Percentiles rank a stretch among this genome's conserved stretches.
These are phyloP conservation scores for Belgica antarctica DNA, from an alignment of 2,888 invertebrate species.

Conservation along the genomic window DNA sequence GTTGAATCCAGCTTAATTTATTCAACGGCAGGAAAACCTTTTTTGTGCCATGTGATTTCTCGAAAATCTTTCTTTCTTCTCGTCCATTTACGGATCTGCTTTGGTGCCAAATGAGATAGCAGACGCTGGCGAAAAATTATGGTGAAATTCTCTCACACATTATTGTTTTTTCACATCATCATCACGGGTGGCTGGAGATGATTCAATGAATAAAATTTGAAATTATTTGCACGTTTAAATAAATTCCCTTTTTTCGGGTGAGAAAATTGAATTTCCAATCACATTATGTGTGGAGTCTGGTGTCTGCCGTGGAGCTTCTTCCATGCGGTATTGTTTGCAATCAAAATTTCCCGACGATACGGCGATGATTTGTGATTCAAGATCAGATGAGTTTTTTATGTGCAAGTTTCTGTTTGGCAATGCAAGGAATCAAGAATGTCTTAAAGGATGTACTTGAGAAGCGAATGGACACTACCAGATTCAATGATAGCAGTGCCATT, in stretches of 20 bases:
- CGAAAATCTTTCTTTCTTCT: not conserved
- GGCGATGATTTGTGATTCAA: no score
- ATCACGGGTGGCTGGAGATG: slow-evolving; percentile 4
- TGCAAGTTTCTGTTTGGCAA: not conserved
- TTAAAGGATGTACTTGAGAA: not conserved
- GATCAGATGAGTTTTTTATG: no score
- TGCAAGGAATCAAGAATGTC: not conserved
- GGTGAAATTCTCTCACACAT: slow-evolving; percentile 24
- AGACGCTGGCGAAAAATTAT: slow-evolving; percentile 31
- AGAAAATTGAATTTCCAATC: slow-evolving; percentile 20
- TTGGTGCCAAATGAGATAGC: slow-evolving; percentile 29
- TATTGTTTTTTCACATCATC: slow-evolving; percentile 28
- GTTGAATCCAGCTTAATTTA: slow-evolving; percentile 35
- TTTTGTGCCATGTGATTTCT: slow-evolving; percentile 16
- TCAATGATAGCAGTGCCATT: no score
- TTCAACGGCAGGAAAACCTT: slow-evolving; percentile 24
- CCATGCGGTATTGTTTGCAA: not conserved
- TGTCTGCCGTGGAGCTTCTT: not conserved
- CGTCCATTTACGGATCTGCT: slow-evolving; percentile 26
- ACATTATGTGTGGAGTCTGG: slow-evolving; percentile 4
- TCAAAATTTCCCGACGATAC: not conserved
- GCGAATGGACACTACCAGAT: no score
- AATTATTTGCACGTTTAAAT: slow-evolving; percentile 37
- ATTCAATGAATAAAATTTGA: slow-evolving; percentile 36
- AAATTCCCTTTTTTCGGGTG: not conserved